Base-by-base conservation (phyloP, 2,888 invertebrate genomes). In the Deilephila porcellus region DNA sequence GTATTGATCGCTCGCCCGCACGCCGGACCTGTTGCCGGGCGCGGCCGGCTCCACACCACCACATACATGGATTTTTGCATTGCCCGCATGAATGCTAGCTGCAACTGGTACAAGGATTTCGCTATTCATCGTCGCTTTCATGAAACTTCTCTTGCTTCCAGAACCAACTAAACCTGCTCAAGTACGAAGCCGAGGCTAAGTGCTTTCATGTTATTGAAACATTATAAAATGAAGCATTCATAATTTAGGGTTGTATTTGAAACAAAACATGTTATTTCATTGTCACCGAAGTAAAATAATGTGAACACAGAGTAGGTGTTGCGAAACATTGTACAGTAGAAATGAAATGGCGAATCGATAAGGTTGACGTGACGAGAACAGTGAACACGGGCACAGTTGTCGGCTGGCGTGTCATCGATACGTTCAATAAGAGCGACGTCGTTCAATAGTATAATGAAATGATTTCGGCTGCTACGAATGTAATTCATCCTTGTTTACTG, bases 1-100 rank as follows among this genome's bases (percentile, higher is more conserved):
- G 89, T 93, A 93, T 93, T 91, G 93, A 93, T 93, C 93, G 90
- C 81, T 70, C 76, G 79, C 45, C 45, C 45, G 45, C 45, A 45
- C 45, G 83, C 88, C 87, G 88, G 89, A 94, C 94, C 93, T 94
- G 94, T 94, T 94, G 94, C 94, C 91, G 67, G 67, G 67, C 67
- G 52, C 91, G 93, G 93, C 93, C 90, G 91, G 86, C 82, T 81
- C 80, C 79, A 82, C 82, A 77, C 80, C 78, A 78, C 76, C 76
- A 82, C 83, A 80, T 83, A 85, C 83, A 83, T 82, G 82, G 81
- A 80, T 81, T 83, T 85, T 86, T 88, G 87, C 88, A 88, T 78
- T 82, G 76, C 78, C 77, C 80, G 77, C 78, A 74, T 77, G 76
- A 79, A 78, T 80, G 80, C 78, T 80, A 80, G 77, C 77, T 80